Conservation (phyloP, 1,140 invertebrate species). For the Ruditapes philippinarum region DNA sequence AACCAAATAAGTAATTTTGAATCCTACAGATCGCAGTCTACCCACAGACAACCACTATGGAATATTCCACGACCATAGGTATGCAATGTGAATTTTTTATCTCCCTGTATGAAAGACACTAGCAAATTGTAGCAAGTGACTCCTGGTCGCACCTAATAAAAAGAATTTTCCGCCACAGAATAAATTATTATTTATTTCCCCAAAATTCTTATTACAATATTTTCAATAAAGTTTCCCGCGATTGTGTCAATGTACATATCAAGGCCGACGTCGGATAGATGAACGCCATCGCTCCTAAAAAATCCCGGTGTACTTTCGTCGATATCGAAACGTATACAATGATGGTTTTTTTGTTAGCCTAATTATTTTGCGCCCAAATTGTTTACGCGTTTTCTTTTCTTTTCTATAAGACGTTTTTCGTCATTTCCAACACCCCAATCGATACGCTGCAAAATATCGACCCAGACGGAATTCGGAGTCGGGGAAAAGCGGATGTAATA, state of each 20-base stretch:
- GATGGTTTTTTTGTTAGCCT: background rate
- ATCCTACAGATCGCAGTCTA: background rate
- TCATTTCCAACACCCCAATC: background rate
- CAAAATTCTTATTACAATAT: background rate
- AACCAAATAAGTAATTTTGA: background rate
- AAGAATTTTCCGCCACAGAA: background rate
- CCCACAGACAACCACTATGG: background rate
- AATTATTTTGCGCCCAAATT: slow-evolving; percentile 14
- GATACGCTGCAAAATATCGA: slow-evolving; percentile 8
- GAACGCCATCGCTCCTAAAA: slow-evolving; percentile 14
- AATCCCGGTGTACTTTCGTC: slow-evolving; percentile 4
- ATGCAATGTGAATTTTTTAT: background rate
- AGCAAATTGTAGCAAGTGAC: too few species aligned
- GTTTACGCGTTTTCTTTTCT: slow-evolving; percentile 23
- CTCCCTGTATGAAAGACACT: too few species aligned
- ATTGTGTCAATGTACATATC: slow-evolving; percentile 17
- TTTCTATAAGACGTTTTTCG: background rate
- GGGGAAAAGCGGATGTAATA: background rate
- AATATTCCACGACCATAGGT: too few species aligned
- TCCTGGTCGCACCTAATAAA: background rate
- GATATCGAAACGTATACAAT: slow-evolving; percentile 21
- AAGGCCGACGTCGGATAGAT: slow-evolving; percentile 30
- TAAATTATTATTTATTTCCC: background rate
- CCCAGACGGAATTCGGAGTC: background rate
- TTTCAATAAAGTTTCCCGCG: background rate